A percentile compares a stretch with the other conserved stretches of the same genome.
Conservation (phyloP, 2,797 vertebrate species). For the Chaetodon trifasciatus region DNA sequence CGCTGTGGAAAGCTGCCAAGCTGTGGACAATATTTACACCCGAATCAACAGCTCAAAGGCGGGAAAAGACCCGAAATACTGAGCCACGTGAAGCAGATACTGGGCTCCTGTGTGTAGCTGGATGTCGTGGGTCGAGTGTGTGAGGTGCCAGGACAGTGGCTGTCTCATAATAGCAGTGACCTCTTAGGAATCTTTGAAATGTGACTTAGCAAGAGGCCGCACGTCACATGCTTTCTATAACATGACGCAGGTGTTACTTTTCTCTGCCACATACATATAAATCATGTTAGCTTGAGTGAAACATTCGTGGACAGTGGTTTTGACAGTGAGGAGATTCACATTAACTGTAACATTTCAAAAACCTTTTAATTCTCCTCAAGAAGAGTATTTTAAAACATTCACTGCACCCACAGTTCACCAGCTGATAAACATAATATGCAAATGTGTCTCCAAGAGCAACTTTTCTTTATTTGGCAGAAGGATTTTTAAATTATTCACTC, state of each 20-base stretch:
- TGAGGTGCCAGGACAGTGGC: slow-evolving; percentile 7
- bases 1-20: slow-evolving; percentile 43
- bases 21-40: slow-evolving; percentile 31
- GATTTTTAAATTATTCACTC: slow-evolving; percentile 9
- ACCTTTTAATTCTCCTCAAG: neutral
- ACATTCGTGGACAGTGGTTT: neutral
- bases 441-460: neutral
- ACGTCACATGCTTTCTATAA: neutral
- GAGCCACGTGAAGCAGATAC: slow-evolving; percentile 8
- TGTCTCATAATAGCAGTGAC: slow-evolving; percentile 65
- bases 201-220: slow-evolving; percentile 12
- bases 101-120: slow-evolving; percentile 9
- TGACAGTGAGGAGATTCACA: neutral
- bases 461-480: slow-evolving; percentile 8
- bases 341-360: neutral
- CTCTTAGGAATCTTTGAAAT: slow-evolving; percentile 56
- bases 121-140: slow-evolving; percentile 8
- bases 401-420: neutral
- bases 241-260: slow-evolving; percentile 2
- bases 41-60: slow-evolving; percentile 12
- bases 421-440: slow-evolving; percentile 2
- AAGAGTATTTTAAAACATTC: slow-evolving; percentile 7
- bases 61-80: neutral
- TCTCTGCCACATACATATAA: neutral
- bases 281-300: slow-evolving; percentile 16